Evolutionary conservation across 2,797 vertebrate species (phyloP).

Genomic region (Mustela erminea): DNA sequence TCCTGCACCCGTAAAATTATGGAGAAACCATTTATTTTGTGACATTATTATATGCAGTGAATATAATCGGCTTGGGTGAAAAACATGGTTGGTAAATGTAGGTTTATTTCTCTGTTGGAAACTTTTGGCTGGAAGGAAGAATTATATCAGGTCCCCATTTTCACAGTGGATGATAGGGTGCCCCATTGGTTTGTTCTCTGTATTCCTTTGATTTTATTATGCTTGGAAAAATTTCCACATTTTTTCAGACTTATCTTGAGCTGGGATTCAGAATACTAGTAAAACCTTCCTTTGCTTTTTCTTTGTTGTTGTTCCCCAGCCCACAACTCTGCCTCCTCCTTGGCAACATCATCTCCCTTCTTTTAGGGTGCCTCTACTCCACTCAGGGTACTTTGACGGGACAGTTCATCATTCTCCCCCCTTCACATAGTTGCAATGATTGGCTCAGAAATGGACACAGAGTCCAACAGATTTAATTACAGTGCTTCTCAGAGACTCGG

Average conservation of each 20-base stretch:
- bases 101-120: not conserved
- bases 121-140: not conserved
- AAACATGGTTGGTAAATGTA: not conserved
- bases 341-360: not conserved
- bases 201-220: not conserved
- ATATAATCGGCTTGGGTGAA: not conserved
- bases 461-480: not conserved
- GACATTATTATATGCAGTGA: not conserved
- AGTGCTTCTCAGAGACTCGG: not conserved
- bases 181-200: not conserved
- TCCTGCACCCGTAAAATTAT: not conserved
- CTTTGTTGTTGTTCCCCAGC: not conserved
- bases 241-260: not conserved
- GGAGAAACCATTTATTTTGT: not conserved
- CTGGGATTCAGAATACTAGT: not conserved
- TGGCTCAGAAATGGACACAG: not conserved
- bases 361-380: not conserved
- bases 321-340: not conserved
- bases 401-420: not conserved
- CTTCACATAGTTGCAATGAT: not conserved
- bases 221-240: not conserved
- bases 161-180: not conserved
- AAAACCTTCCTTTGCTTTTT: not conserved
- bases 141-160: not conserved
- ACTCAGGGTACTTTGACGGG: not conserved